Evolutionary conservation across 1,140 invertebrate genomes (phyloP).

Genomic region (Camponotus pennsylvanicus): DNA sequence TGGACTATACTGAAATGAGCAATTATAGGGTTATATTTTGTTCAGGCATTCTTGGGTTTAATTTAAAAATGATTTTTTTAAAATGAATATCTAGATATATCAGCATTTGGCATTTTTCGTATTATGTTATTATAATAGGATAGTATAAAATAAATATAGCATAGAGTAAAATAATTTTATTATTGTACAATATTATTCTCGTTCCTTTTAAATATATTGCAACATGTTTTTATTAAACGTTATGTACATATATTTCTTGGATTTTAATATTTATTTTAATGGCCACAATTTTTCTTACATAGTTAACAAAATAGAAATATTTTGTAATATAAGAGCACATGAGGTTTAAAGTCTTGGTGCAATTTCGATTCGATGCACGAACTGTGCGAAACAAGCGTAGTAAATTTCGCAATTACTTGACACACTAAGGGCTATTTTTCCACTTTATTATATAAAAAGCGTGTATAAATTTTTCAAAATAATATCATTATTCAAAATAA

Average conservation of each 20-base stretch:
- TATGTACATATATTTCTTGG: neutral
- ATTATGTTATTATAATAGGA: neutral
- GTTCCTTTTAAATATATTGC: neutral
- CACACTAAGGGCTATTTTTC: neutral
- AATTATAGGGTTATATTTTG: no score
- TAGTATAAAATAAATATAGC: neutral
- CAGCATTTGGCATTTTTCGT: neutral
- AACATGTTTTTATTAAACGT: neutral
- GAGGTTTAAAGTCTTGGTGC: neutral
- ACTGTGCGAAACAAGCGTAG: neutral
- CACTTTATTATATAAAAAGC: neutral
- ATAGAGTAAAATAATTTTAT: constrained; percentile 35
- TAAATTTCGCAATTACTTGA: neutral
- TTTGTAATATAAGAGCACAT: constrained; percentile 19
- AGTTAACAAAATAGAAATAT: constrained; percentile 43
- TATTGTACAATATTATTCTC: constrained; percentile 26
- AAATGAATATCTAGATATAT: neutral
- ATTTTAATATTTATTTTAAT: neutral
- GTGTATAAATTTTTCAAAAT: neutral
- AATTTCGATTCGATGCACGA: constrained; percentile 4
- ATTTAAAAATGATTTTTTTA: neutral
- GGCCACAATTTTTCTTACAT: neutral
- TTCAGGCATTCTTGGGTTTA: no score
- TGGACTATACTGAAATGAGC: no score
- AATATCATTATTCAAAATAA: constrained; percentile 3